Base-by-base conservation (phyloP, 2,797 vertebrate genomes). In the Sternarchorhynchus goeldii region DNA sequence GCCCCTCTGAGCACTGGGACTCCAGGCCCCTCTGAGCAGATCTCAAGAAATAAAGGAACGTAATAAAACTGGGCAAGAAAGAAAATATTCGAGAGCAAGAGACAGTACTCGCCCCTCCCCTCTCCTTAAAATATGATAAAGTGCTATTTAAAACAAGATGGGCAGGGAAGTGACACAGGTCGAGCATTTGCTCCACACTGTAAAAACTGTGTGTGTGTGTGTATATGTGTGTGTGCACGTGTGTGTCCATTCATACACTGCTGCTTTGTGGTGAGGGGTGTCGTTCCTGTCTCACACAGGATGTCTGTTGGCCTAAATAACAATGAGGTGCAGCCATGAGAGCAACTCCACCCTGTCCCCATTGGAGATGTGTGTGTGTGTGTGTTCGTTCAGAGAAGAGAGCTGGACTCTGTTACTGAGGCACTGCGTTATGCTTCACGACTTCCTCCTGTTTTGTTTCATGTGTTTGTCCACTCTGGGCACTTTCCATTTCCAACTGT, bases 261-360 rank as follows among this genome's bases (percentile, higher is more conserved):
- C 86, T 91, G 91, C 88, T 89, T 89, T 85, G 86, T 84, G 85
- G 85, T 53, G 85, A 87, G 82, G 84, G 88, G 86, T 85, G 90
- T 89, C 86, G 83, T 79, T 81, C 81, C 86, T 81, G 84, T 82
- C 57, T 87, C 77, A 73, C 91, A 91, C 92, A 93, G 93, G 93
- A 94, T 92, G 91, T 90, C 88, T 90, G 91, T 88, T 77, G 72
- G 86, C 83, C 88, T 90, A 87, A 90, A 90, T 81, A 93, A 93
- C 93, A 94, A 94, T 94, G 89, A 90, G 86, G 85, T 86, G 69
- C 21, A 90, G 88, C 90, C 88, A n/a, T 89, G 88, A 92, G 89
- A 92, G 89, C 90, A 16, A 59, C 90, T 88, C 91, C 91, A 83
- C 90, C 91, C 91, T 87, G 10, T 85, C 80, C 45, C 70, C n/a